These are phyloP conservation scores for Rhizoglyphus robini DNA, from an alignment of 1,140 invertebrate species.

Conservation along the genomic window DNA sequence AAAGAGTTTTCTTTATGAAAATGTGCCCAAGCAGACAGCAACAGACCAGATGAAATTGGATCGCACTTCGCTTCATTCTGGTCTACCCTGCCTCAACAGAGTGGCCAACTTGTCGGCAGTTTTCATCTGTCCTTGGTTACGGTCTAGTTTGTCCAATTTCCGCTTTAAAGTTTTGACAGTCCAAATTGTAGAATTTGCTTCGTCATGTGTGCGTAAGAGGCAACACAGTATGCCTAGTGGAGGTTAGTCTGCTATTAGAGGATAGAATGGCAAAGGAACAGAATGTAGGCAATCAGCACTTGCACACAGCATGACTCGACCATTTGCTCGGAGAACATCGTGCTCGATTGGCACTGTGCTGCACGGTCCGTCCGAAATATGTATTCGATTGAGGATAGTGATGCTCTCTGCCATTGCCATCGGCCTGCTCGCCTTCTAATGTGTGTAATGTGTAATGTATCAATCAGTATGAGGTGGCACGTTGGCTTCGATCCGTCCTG, in stretches of 20 bases:
- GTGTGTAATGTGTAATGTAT: constrained; percentile 7
- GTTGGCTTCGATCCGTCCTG: background rate
- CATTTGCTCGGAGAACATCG: background rate
- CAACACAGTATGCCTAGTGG: no score
- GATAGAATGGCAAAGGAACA: background rate
- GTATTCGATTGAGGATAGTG: no score
- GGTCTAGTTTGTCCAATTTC: constrained; percentile 15
- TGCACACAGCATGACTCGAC: background rate
- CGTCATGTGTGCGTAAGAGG: background rate
- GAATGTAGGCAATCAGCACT: background rate
- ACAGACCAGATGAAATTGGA: background rate
- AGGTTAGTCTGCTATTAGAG: constrained; percentile 6
- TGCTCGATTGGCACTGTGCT: background rate
- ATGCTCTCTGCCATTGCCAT: no score
- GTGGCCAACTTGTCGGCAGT: background rate
- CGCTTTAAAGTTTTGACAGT: constrained; percentile 4
- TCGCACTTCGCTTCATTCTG: no score
- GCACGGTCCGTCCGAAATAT: background rate
- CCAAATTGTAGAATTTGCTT: background rate
- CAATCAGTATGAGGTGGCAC: constrained; percentile 12
- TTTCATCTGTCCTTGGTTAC: background rate
- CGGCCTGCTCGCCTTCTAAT: no score
- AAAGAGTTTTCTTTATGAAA: constrained; percentile 3
- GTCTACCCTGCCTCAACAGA: no score
- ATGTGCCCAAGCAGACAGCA: background rate